phyloP scores from a whole-genome alignment of 2,888 invertebrate genomes.

The Parnassius mnemosyne region DNA sequence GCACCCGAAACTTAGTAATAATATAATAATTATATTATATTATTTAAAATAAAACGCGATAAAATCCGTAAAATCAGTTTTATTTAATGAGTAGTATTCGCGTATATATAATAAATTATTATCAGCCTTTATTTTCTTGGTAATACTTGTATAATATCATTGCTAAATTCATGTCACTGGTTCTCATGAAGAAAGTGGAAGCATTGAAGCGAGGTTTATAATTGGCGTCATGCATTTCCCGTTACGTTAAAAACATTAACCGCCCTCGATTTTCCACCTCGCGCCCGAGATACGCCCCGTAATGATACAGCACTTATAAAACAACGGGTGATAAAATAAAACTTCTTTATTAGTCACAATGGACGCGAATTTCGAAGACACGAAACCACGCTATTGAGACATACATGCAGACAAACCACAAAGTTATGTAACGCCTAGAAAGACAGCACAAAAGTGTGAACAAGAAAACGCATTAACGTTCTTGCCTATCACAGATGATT shows the following conservation, averaged over 20 bases:
- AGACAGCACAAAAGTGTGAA: neutral
- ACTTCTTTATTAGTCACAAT: no score
- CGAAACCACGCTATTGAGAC: slow-evolving; percentile 36
- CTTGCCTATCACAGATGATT: neutral
- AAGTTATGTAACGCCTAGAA: slow-evolving; percentile 9
- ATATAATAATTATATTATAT: no score
- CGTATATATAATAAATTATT: no score
- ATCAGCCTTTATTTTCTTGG: no score
- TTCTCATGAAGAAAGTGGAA: slow-evolving; percentile 41
- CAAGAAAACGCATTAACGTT: slow-evolving; percentile 1
- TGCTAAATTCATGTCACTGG: slow-evolving; percentile 31
- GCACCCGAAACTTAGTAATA: no score
- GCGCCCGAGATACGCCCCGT: slow-evolving; percentile 45
- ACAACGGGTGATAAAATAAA: slow-evolving; percentile 37
- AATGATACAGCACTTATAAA: slow-evolving; percentile 53
- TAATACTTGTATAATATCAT: slow-evolving; percentile 2
- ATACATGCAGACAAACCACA: slow-evolving; percentile 28
- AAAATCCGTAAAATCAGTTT: no score
- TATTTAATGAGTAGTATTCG: no score
- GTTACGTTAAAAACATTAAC: slow-evolving; percentile 61
- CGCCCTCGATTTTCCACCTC: slow-evolving; percentile 54
- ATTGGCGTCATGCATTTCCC: slow-evolving; percentile 61
- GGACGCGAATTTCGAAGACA: slow-evolving; percentile 26
- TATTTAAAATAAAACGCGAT: no score
- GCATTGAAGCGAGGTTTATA: slow-evolving; percentile 54